phyloP scores from a whole-genome alignment of 2,888 invertebrate genomes.

The Megamerina dolium region DNA sequence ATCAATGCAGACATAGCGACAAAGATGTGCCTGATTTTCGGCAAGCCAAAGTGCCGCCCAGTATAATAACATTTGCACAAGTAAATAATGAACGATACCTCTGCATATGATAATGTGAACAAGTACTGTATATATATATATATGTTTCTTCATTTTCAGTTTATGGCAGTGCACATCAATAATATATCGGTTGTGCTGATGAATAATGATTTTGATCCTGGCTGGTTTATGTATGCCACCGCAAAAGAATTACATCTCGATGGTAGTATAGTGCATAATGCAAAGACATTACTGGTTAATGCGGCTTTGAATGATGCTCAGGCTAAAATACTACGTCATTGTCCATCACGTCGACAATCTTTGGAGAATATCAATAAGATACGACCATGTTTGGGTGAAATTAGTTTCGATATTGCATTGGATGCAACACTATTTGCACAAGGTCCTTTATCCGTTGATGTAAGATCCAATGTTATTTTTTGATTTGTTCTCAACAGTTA shows the following conservation, averaged over 20 bases:
- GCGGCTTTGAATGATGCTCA: conserved; percentile 63
- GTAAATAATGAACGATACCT: conserved; percentile 48
- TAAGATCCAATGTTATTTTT: conserved; percentile 38
- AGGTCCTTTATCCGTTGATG: conserved; percentile 80
- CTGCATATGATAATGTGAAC: neutral
- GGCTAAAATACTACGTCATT: conserved; percentile 47
- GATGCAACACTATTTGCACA: conserved; percentile 76
- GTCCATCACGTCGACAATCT: conserved; percentile 42
- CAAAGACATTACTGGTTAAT: conserved; percentile 65
- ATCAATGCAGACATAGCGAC: neutral
- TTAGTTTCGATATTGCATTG: conserved; percentile 65
- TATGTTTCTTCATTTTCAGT: conserved; percentile 51
- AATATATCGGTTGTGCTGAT: conserved; percentile 63
- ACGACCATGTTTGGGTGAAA: conserved; percentile 65
- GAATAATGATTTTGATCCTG: conserved; percentile 57
- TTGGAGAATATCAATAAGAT: conserved; percentile 49
- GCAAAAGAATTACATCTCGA: conserved; percentile 65
- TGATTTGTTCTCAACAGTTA: neutral
- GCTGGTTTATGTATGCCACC: conserved; percentile 65
- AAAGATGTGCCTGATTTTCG: conserved; percentile 60
- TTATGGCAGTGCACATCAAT: conserved; percentile 78
- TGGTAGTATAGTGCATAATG: conserved; percentile 62
- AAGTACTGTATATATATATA: neutral
- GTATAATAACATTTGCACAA: conserved; percentile 77
- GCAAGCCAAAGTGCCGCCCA: conserved; percentile 69